Percentiles rank a stretch among this genome's conserved stretches.
Conservation (phyloP, 1,140 invertebrate species). For the Heterodera schachtii region DNA sequence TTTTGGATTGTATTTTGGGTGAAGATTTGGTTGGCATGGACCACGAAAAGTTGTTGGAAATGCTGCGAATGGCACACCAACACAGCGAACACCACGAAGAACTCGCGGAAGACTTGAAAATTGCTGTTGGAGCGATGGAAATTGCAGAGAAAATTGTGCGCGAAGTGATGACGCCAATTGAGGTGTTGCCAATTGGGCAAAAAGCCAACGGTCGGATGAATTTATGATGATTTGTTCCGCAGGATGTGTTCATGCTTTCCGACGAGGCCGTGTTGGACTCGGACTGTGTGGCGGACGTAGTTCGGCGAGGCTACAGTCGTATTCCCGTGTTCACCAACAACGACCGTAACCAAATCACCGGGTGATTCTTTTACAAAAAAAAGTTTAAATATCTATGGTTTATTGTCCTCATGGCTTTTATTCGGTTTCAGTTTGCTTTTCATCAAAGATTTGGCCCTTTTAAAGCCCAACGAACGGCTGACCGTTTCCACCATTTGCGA, state of each 20-base stretch:
- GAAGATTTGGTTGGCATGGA: conserved; percentile 92
- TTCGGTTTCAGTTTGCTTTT: conserved; percentile 77
- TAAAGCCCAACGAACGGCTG: conserved; percentile 89
- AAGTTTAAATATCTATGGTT: too few species aligned
- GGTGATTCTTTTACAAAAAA: not conserved
- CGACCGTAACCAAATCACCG: conserved; percentile 80
- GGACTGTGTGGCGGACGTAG: conserved; percentile 87
- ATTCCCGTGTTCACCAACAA: conserved; percentile 80
- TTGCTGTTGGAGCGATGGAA: conserved; percentile 69
- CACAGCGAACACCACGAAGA: conserved; percentile 48
- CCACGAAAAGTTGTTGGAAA: conserved; percentile 88
- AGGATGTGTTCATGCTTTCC: conserved; percentile 70
- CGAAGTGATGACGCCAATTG: conserved; percentile 70
- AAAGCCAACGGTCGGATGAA: too few species aligned
- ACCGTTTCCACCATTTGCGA: conserved; percentile 85
- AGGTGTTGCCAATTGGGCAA: conserved; percentile 66
- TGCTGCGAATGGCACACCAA: conserved; percentile 76
- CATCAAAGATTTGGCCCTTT: conserved; percentile 93
- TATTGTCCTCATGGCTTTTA: not conserved
- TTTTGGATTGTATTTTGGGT: conserved; percentile 85
- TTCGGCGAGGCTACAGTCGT: conserved; percentile 86
- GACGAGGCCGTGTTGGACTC: conserved; percentile 63
- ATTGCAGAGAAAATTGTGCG: conserved; percentile 68
- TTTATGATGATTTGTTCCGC: not conserved
- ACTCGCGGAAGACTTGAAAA: conserved; percentile 68